These are phyloP conservation scores for Cylloceria caligata DNA, from an alignment of 2,888 invertebrate species.

Conservation along the genomic window DNA sequence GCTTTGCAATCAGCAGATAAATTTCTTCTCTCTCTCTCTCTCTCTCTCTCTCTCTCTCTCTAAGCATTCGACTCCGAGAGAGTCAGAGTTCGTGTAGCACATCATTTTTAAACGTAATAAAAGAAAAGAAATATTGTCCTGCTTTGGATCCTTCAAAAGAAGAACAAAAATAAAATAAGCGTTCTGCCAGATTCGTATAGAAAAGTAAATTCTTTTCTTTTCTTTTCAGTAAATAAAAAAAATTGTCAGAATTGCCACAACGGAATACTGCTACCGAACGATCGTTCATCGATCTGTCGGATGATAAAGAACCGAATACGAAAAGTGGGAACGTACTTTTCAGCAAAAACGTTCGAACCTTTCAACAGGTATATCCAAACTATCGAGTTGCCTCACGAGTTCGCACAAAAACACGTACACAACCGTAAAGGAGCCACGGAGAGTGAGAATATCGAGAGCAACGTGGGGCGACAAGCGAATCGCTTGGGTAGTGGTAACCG, in stretches of 20 bases:
- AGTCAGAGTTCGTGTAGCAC: too few relatives aligned
- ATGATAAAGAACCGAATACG: slow-evolving; percentile 24
- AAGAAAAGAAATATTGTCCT: too few relatives aligned
- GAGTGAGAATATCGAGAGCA: slow-evolving; percentile 55
- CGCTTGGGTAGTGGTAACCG: slow-evolving; percentile 42
- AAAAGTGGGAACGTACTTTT: slow-evolving; percentile 25
- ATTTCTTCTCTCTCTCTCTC: neutral
- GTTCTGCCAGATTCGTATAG: too few relatives aligned
- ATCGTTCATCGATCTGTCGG: slow-evolving; percentile 29
- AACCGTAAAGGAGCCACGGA: slow-evolving; percentile 50
- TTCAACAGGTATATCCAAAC: slow-evolving; percentile 75
- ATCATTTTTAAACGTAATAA: too few relatives aligned
- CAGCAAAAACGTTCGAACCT: slow-evolving; percentile 58
- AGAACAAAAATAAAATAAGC: too few relatives aligned
- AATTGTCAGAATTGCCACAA: neutral
- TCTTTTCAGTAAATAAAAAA: too few relatives aligned
- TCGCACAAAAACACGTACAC: slow-evolving; percentile 26
- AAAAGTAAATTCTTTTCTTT: too few relatives aligned
- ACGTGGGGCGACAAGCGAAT: slow-evolving; percentile 57
- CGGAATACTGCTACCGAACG: slow-evolving; percentile 13
- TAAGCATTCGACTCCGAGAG: too few relatives aligned
- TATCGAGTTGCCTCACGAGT: slow-evolving; percentile 60
- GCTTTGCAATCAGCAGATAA: neutral
- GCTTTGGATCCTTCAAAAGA: too few relatives aligned
- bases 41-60: too few relatives aligned